Conservation (phyloP, 2,888 invertebrate species). For the Lepas anatifera region DNA sequence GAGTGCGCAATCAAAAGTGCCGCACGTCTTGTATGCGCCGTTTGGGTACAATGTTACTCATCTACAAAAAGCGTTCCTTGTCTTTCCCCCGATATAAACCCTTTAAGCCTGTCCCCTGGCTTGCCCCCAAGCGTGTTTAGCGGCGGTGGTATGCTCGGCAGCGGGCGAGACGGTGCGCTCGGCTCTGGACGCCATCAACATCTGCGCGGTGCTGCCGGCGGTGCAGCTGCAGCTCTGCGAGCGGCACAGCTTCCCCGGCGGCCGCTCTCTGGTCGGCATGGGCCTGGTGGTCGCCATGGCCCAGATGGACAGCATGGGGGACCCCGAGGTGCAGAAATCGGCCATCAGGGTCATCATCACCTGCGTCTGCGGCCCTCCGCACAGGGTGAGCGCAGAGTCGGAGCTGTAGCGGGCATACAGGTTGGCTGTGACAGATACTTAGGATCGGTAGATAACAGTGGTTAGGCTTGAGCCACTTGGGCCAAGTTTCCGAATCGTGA, state of each 20-base stretch:
- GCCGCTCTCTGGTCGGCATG: slow-evolving; percentile 47
- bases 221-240: slow-evolving; percentile 43
- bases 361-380: slow-evolving; percentile 83
- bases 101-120: too few relatives aligned
- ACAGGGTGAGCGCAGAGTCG: slow-evolving; percentile 61
- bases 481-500: too few relatives aligned
- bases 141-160: not conserved
- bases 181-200: slow-evolving; percentile 71
- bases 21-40: too few relatives aligned
- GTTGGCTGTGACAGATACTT: too few relatives aligned
- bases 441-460: too few relatives aligned
- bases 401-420: too few relatives aligned
- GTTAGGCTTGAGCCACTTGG: too few relatives aligned
- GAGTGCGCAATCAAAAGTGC: too few relatives aligned
- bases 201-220: slow-evolving; percentile 78
- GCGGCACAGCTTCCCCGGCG: slow-evolving; percentile 46
- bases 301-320: slow-evolving; percentile 80
- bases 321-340: slow-evolving; percentile 76
- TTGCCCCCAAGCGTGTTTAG: too few relatives aligned
- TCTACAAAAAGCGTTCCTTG: too few relatives aligned
- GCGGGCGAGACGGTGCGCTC: slow-evolving; percentile 50
- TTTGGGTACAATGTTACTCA: too few relatives aligned
- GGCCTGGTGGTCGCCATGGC: slow-evolving; percentile 68
- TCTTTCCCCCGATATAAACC: too few relatives aligned
- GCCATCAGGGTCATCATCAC: slow-evolving; percentile 83